Evolutionary conservation across 2,888 invertebrate genomes (phyloP), one percentile per base, ranked within the genome.

Genomic region (Ypsolopha scabrella): DNA sequence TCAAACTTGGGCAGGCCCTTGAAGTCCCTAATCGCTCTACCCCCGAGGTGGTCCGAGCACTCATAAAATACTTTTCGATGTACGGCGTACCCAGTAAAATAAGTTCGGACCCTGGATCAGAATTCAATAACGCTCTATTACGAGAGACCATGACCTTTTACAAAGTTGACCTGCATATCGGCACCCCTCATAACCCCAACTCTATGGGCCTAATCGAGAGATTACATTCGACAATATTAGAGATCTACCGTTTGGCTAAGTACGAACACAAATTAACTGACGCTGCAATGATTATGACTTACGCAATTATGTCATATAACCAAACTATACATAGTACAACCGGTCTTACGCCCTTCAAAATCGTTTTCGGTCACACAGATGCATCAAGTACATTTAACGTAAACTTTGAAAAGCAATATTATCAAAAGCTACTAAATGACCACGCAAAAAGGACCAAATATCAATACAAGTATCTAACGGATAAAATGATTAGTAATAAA

Each of bases 171-270:
- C 10, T 58, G 9, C 58, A 59, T 37, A 55, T 60, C 14, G 53
- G 56, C 1, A 59, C 60, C 6, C 57, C 58, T 1, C 56, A 61
- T 45, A 60, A 57, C 24, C 58, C 60, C 0, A 60, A 53, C 46
- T 59, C 58, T 13, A 59, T 55, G 55, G 60, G 52, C 9, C 34
- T 58, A 6, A 45, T 62, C 13, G 59, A 62, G 52, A 33, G 61
- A 7, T 60, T 57, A 9, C 50, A 50, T 14, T 48, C 52, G 3
- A 54, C 52, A 9, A 47, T 52, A 10, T 4, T 47, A 35, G 46
- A 47, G 9, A n/a, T 13, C 6, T 35, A 13, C 6, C n/a, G 46
- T 10, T 13, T 47, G 6, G 11, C 14, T n/a, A 47, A 47, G 35
- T 35, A 13, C 10, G n/a, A 47, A 10, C 36, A 11, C 6, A 53